These are phyloP conservation scores for Odontesthes bonariensis DNA, from an alignment of 2,113 vertebrate species.

Conservation along the genomic window DNA sequence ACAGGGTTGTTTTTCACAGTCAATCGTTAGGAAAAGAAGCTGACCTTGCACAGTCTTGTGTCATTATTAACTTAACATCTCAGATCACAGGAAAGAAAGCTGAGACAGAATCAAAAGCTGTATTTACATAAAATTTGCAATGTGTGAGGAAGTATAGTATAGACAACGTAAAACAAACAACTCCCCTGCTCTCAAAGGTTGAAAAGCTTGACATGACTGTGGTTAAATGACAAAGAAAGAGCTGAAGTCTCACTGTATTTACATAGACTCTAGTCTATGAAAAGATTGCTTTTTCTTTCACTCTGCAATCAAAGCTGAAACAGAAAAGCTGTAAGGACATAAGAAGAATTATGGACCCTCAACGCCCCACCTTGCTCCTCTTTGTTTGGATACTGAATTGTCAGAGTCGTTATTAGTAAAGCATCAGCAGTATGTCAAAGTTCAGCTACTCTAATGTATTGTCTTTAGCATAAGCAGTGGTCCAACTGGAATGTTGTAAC, in stretches of 20 bases:
- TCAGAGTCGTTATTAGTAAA: slow-evolving; percentile 15
- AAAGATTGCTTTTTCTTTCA: slow-evolving; percentile 24
- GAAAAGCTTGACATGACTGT: slow-evolving; percentile 15
- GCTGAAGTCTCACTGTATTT: neutral
- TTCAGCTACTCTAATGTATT: slow-evolving; percentile 7
- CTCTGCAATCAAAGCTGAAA: slow-evolving; percentile 14
- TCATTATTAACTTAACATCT: slow-evolving; percentile 57
- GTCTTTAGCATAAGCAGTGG: neutral
- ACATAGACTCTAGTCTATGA: neutral
- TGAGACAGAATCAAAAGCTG: slow-evolving; percentile 6
- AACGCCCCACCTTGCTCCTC: slow-evolving; percentile 4
- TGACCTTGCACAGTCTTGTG: slow-evolving; percentile 30
- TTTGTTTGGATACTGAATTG: slow-evolving; percentile 4
- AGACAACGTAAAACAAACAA: slow-evolving; percentile 26
- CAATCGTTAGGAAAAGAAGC: slow-evolving; percentile 30
- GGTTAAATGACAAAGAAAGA: slow-evolving; percentile 29
- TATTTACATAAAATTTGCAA: slow-evolving; percentile 29
- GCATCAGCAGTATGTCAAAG: slow-evolving; percentile 1
- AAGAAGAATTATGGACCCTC: neutral
- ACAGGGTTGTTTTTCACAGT: slow-evolving; percentile 33
- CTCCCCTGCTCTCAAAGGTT: neutral
- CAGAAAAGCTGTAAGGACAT: neutral
- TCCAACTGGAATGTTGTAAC: neutral
- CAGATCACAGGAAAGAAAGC: slow-evolving; percentile 34
- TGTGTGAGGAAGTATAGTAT: neutral